These are phyloP conservation scores for Fabriciana adippe DNA, from an alignment of 2,888 invertebrate species.

Conservation along the genomic window DNA sequence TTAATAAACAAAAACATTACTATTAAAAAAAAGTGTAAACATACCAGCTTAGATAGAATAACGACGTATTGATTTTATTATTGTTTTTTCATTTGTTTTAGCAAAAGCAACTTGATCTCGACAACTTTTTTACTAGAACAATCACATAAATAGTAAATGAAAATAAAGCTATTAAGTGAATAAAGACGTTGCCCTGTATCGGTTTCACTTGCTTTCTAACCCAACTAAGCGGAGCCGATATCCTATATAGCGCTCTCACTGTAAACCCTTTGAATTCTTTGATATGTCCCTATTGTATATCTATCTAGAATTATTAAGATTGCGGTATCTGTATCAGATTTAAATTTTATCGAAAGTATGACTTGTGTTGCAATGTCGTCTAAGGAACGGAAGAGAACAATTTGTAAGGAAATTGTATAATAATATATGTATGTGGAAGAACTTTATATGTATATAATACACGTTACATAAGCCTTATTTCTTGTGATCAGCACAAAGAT, in stretches of 20 bases:
- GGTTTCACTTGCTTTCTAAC: conserved; percentile 48
- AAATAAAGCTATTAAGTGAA: conserved; percentile 31
- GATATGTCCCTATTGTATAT: conserved; percentile 26
- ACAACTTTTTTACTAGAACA: background rate
- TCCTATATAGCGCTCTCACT: conserved; percentile 44
- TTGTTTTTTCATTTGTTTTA: too few species aligned
- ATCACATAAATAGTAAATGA: conserved; percentile 4
- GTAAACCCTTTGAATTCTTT: conserved; percentile 36
- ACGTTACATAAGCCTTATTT: too few species aligned
- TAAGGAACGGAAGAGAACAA: conserved; percentile 12
- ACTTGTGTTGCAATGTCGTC: conserved; percentile 10
- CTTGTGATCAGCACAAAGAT: too few species aligned
- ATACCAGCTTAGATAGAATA: too few species aligned
- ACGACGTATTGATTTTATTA: too few species aligned
- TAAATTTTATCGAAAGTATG: background rate
- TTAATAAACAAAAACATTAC: too few species aligned
- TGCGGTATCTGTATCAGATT: conserved; percentile 19
- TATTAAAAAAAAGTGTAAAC: too few species aligned
- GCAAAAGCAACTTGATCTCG: background rate
- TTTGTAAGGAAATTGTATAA: conserved; percentile 19
- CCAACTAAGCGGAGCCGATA: conserved; percentile 44
- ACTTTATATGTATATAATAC: background rate
- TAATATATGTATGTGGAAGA: conserved; percentile 3
- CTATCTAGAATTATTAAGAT: conserved; percentile 12
- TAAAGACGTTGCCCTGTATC: conserved; percentile 40